Percentiles rank a stretch among this genome's conserved stretches.
Evolutionary conservation across 2,113 vertebrate genomes (phyloP).

Genomic region (Turnix velox): DNA sequence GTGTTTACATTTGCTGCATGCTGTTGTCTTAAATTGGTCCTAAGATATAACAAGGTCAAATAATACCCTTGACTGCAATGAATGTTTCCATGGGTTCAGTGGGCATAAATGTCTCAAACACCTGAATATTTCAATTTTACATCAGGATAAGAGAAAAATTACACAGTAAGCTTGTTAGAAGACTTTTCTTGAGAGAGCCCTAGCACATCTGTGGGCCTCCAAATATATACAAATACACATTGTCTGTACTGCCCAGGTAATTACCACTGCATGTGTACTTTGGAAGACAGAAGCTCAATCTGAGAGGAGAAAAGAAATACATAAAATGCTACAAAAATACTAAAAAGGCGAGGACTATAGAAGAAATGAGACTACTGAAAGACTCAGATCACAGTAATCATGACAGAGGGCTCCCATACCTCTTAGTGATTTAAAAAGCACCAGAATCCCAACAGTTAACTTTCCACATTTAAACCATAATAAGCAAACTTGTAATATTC

Average conservation of each 20-base stretch:
- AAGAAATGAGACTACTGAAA: neutral
- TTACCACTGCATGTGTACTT: neutral
- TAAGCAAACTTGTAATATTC: neutral
- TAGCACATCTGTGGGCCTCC: neutral
- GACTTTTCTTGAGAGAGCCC: neutral
- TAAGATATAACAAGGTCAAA: neutral
- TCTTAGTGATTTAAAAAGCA: neutral
- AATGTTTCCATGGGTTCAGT: neutral
- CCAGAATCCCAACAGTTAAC: neutral
- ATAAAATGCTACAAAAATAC: neutral
- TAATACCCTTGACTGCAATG: neutral
- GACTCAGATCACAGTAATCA: neutral
- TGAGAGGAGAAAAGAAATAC: neutral
- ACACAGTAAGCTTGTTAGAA: neutral
- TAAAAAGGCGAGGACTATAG: neutral
- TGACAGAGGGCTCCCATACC: neutral
- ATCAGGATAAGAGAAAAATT: neutral
- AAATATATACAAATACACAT: neutral
- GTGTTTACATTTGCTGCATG: neutral
- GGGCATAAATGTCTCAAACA: neutral
- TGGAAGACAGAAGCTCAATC: neutral
- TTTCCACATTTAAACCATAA: neutral
- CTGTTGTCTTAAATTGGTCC: neutral
- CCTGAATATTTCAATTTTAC: neutral
- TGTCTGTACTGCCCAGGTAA: neutral